phyloP scores from a whole-genome alignment of 2,888 invertebrate species.

The Erebia palarica region DNA sequence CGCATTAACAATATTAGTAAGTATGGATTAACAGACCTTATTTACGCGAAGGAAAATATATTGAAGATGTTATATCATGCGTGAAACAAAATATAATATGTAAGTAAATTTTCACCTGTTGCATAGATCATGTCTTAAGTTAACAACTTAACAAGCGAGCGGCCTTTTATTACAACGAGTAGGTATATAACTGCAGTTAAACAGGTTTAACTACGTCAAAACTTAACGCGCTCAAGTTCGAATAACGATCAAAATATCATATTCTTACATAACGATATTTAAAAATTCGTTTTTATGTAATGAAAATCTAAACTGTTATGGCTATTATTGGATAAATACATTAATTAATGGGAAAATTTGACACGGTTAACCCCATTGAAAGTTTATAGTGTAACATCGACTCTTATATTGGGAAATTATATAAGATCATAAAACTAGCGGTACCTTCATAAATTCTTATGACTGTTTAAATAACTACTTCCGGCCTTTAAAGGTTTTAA shows the following conservation, averaged over 20 bases:
- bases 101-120: too few relatives aligned
- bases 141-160: not conserved
- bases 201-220: not conserved
- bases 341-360: conserved; percentile 1
- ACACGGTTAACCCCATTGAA: not conserved
- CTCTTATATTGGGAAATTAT: not conserved
- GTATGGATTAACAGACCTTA: too few relatives aligned
- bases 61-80: too few relatives aligned
- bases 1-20: too few relatives aligned
- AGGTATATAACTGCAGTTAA: not conserved
- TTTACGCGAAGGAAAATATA: too few relatives aligned
- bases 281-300: conserved; percentile 7
- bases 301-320: not conserved
- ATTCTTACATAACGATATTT: not conserved
- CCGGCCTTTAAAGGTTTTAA: too few relatives aligned
- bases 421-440: not conserved
- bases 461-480: not conserved
- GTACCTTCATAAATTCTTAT: not conserved
- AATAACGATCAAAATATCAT: not conserved
- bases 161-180: not conserved
- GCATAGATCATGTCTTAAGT: not conserved
- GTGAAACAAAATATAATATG: too few relatives aligned
- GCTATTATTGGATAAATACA: conserved; percentile 8
- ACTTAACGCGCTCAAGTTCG: not conserved
- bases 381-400: not conserved